A percentile compares a stretch with the other conserved stretches of the same genome.
Conservation (phyloP, 2,113 vertebrate genomes). For the Phoxinus phoxinus region DNA sequence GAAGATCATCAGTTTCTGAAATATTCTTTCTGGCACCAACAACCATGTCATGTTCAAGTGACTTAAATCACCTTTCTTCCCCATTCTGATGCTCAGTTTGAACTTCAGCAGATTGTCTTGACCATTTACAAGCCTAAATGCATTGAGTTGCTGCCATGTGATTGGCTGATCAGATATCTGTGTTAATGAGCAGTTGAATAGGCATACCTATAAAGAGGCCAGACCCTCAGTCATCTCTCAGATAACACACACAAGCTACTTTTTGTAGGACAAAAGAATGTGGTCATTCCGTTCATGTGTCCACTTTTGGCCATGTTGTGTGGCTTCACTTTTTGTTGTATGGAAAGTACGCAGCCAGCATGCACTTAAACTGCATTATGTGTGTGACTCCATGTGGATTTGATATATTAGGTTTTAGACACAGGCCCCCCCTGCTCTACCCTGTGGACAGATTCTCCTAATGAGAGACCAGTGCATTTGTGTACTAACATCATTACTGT, state of each 20-base stretch:
- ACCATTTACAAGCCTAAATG: no score
- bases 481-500: slow-evolving; percentile 56
- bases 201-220: no score
- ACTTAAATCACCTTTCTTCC: no score
- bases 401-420: slow-evolving; percentile 35
- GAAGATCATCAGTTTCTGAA: no score
- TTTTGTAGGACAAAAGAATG: not conserved
- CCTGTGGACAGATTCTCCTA: slow-evolving; percentile 45
- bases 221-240: not conserved
- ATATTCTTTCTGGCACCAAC: no score
- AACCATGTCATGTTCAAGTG: no score
- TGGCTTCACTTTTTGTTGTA: not conserved
- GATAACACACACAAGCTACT: not conserved
- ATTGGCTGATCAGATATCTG: no score
- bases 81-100: no score
- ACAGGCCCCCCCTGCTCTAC: slow-evolving; percentile 8
- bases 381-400: not conserved
- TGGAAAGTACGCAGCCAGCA: not conserved
- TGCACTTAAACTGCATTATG: not conserved
- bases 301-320: not conserved
- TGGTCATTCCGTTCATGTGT: not conserved
- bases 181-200: no score
- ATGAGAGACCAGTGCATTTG: slow-evolving; percentile 46
- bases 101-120: no score
- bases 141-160: no score